A percentile compares a stretch with the other conserved stretches of the same genome.
Conservation (phyloP, 2,113 vertebrate species). For the Plectropomus leopardus region DNA sequence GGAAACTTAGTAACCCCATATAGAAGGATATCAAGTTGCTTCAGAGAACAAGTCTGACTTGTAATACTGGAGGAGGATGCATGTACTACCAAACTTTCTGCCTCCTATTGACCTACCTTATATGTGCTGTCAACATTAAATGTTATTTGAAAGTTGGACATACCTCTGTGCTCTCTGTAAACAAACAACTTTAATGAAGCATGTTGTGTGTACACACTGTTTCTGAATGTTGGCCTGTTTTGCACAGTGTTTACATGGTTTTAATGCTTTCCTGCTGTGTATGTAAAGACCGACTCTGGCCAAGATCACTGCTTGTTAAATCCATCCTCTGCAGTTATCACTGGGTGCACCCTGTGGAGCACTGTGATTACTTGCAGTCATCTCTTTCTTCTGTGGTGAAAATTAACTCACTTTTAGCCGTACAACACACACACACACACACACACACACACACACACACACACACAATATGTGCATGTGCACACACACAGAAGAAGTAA, state of each 20-base stretch:
- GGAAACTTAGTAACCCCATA: too few species aligned
- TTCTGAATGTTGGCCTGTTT: constrained; percentile 20
- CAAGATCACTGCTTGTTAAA: constrained; percentile 64
- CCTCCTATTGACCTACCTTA: constrained; percentile 39
- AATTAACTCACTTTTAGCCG: constrained; percentile 49
- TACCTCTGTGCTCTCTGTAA: constrained; percentile 43
- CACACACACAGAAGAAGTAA: constrained; percentile 22
- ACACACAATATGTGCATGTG: too few species aligned
- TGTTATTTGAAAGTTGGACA: constrained; percentile 6
- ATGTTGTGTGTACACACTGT: not conserved
- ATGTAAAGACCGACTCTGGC: constrained; percentile 24
- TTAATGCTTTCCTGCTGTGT: constrained; percentile 54
- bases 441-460: too few species aligned
- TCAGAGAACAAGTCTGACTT: not conserved
- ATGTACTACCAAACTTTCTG: not conserved
- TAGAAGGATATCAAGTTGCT: not conserved
- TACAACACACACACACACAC: not conserved
- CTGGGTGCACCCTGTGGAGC: constrained; percentile 64
- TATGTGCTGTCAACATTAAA: constrained; percentile 7
- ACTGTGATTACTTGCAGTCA: constrained; percentile 65
- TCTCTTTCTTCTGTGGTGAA: constrained; percentile 54
- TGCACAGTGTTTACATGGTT: constrained; percentile 53
- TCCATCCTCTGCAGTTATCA: constrained; percentile 72
- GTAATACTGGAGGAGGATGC: not conserved
- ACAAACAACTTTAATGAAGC: constrained; percentile 63